Percentiles rank a stretch among this genome's conserved stretches.
Conservation (phyloP, 1,140 invertebrate genomes). For the Drosophila mauritiana region DNA sequence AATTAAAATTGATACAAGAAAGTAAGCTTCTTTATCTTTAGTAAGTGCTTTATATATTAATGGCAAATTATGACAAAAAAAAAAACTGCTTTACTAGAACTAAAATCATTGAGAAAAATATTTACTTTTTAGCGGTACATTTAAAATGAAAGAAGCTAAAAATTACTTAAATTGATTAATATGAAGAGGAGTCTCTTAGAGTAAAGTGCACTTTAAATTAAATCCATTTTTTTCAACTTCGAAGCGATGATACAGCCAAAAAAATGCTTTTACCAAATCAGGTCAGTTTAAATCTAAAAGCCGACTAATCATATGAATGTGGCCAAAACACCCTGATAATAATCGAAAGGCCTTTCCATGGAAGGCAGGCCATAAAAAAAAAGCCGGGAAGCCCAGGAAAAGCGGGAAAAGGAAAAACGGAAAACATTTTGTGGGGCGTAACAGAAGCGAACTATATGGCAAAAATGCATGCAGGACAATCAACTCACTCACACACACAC, state of each 20-base stretch:
- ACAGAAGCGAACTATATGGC: constrained; percentile 37
- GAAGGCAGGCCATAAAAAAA: constrained; percentile 27
- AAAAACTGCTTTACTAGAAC: too few relatives aligned
- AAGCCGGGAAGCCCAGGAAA: constrained; percentile 3
- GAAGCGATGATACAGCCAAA: neutral
- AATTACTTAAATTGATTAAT: neutral
- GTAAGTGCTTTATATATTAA: too few relatives aligned
- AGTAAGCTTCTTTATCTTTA: too few relatives aligned
- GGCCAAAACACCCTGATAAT: constrained; percentile 23
- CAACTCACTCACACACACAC: constrained; percentile 44
- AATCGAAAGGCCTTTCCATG: constrained; percentile 32
- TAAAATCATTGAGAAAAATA: too few relatives aligned
- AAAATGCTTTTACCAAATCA: constrained; percentile 15
- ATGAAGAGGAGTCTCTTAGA: neutral
- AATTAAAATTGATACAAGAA: neutral
- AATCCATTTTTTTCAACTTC: neutral
- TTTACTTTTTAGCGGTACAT: too few relatives aligned
- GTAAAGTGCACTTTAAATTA: too few relatives aligned
- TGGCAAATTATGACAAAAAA: too few relatives aligned
- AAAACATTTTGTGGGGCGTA: constrained; percentile 50
- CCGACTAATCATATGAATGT: constrained; percentile 27
- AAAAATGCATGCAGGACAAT: constrained; percentile 67
- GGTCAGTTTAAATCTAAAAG: constrained; percentile 18
- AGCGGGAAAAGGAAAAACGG: constrained; percentile 14
- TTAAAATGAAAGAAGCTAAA: too few relatives aligned